phyloP scores from a whole-genome alignment of 2,797 vertebrate genomes.

The Trachops cirrhosus region DNA sequence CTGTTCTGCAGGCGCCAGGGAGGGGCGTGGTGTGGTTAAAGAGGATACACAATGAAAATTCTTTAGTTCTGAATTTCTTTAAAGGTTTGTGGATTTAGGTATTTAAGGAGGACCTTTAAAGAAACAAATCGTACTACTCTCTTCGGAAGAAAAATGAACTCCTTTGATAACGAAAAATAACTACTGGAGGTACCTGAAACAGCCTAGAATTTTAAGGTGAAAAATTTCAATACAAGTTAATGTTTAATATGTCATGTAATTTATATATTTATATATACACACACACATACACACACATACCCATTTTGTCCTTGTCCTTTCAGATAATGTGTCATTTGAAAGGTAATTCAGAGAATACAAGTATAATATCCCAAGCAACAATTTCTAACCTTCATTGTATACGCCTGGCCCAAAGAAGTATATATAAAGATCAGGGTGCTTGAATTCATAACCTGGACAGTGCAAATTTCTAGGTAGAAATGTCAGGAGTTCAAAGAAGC shows the following conservation, averaged over 20 bases:
- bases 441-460: neutral
- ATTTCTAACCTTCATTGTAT: neutral
- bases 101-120: slow-evolving; percentile 16
- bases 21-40: neutral
- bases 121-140: neutral
- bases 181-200: neutral
- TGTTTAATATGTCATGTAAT: neutral
- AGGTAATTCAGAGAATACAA: slow-evolving; percentile 8
- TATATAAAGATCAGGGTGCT: neutral
- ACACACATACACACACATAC: neutral
- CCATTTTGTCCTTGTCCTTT: neutral
- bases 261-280: neutral
- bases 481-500: neutral
- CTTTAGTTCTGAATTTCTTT: neutral
- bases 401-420: neutral
- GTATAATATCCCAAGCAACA: neutral
- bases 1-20: neutral
- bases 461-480: neutral
- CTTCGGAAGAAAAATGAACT: neutral
- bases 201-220: neutral
- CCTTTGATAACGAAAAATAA: neutral
- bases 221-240: neutral
- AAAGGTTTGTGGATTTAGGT: neutral
- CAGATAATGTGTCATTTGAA: slow-evolving; percentile 30
- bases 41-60: neutral